phyloP scores from a whole-genome alignment of 2,888 invertebrate species.

The Pseudolycoriella hygida region DNA sequence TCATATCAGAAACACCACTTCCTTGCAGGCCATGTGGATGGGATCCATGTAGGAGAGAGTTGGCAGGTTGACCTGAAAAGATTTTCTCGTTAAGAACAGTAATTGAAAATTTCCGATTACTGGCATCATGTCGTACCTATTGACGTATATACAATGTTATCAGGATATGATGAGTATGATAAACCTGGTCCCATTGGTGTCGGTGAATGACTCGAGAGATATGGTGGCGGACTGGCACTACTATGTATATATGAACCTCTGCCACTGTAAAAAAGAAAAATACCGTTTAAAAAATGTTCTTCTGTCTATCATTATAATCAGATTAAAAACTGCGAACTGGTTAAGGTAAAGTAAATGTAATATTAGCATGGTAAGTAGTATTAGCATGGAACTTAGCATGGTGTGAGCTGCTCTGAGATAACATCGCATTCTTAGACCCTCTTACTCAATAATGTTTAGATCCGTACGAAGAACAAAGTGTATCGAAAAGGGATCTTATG shows the following conservation, averaged over 20 bases:
- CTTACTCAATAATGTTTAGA: too few species aligned
- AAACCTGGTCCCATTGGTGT: constrained; percentile 50
- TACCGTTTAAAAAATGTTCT: too few species aligned
- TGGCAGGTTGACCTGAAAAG: constrained; percentile 34
- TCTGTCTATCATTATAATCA: too few species aligned
- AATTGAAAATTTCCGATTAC: too few species aligned
- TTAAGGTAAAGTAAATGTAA: too few species aligned
- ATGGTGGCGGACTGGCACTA: constrained; percentile 54
- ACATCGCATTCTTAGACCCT: too few species aligned
- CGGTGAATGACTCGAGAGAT: constrained; percentile 60
- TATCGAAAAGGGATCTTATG: too few species aligned
- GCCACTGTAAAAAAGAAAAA: constrained; percentile 34
- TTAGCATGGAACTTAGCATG: too few species aligned
- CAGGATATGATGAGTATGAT: constrained; percentile 59
- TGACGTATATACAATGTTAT: constrained; percentile 69
- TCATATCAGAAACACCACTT: constrained; percentile 61
- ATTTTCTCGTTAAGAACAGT: neutral
- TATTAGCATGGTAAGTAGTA: too few species aligned
- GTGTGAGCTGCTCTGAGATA: too few species aligned
- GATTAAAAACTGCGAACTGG: too few species aligned
- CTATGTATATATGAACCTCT: constrained; percentile 44
- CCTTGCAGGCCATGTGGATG: constrained; percentile 33
- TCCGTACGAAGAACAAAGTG: too few species aligned
- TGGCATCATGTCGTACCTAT: constrained; percentile 39
- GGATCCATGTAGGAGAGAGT: constrained; percentile 30